Conservation (phyloP, 2,888 invertebrate species). For the Eupithecia vulgata region DNA sequence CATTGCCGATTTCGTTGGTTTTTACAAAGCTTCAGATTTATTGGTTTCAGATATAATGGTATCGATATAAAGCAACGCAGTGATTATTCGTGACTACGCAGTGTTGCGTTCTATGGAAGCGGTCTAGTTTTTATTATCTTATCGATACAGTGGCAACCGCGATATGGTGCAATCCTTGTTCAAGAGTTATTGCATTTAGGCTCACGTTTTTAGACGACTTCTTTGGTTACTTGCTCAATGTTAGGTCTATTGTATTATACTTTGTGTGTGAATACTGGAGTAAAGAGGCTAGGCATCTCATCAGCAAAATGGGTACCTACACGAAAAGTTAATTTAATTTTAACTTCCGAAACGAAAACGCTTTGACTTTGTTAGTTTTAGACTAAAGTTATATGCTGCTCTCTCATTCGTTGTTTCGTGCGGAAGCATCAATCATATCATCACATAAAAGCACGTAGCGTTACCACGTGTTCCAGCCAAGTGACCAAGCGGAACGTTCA, state of each 20-base stretch:
- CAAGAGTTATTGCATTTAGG: slow-evolving; percentile 56
- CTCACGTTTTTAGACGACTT: slow-evolving; percentile 56
- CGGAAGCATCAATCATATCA: slow-evolving; percentile 24
- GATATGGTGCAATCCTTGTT: slow-evolving; percentile 56
- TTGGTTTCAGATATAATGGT: slow-evolving; percentile 52
- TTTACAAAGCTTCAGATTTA: slow-evolving; percentile 49
- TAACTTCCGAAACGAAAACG: background rate
- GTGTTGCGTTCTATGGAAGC: slow-evolving; percentile 55
- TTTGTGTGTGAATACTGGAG: background rate
- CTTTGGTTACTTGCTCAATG: slow-evolving; percentile 29
- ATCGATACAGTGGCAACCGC: slow-evolving; percentile 60
- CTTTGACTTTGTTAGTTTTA: background rate
- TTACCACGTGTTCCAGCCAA: slow-evolving; percentile 50
- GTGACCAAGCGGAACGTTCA: slow-evolving; percentile 56
- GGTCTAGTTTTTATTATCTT: slow-evolving; percentile 54
- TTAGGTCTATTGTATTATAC: slow-evolving; percentile 23
- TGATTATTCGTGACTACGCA: slow-evolving; percentile 57
- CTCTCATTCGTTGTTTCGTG: slow-evolving; percentile 5
- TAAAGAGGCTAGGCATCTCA: background rate
- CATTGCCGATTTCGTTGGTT: slow-evolving; percentile 47
- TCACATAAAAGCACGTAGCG: slow-evolving; percentile 28
- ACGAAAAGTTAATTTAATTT: background rate
- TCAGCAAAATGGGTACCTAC: background rate
- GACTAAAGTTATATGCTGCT: background rate
- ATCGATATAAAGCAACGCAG: slow-evolving; percentile 54